phyloP scores from a whole-genome alignment of 2,797 vertebrate genomes.

The Sebastiscus albofasciatus region DNA sequence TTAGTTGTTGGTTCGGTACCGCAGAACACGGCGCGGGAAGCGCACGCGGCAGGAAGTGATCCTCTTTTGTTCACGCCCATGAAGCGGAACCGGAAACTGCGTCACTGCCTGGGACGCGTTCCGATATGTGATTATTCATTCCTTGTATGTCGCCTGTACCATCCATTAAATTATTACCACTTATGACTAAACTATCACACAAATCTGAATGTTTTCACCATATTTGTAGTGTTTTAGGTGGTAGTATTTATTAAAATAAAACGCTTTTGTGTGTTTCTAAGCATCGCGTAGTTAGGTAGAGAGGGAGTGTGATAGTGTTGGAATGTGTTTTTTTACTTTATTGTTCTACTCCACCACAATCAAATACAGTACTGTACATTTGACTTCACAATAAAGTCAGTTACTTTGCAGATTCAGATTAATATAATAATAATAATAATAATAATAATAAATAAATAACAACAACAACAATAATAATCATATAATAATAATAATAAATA shows the following conservation, averaged over 20 bases:
- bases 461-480: too few relatives aligned
- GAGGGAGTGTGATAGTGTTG: background rate
- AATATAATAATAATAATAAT: background rate
- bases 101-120: background rate
- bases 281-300: background rate
- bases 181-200: accelerated
- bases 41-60: conserved; percentile 50
- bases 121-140: background rate
- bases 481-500: too few relatives aligned
- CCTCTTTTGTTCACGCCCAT: conserved; percentile 60
- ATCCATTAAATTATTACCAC: too few relatives aligned
- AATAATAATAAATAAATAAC: too few relatives aligned
- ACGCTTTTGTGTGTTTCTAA: background rate
- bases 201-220: accelerated
- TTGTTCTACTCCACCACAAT: background rate
- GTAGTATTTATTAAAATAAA: accelerated
- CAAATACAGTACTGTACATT: background rate
- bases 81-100: conserved; percentile 63
- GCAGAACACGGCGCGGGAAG: conserved; percentile 15
- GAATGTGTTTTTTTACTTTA: background rate
- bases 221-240: accelerated
- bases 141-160: background rate
- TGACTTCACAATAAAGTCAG: background rate
- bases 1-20: background rate
- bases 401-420: background rate